Base-by-base conservation (phyloP, 2,888 invertebrate species). In the Drosophila planitibia region DNA sequence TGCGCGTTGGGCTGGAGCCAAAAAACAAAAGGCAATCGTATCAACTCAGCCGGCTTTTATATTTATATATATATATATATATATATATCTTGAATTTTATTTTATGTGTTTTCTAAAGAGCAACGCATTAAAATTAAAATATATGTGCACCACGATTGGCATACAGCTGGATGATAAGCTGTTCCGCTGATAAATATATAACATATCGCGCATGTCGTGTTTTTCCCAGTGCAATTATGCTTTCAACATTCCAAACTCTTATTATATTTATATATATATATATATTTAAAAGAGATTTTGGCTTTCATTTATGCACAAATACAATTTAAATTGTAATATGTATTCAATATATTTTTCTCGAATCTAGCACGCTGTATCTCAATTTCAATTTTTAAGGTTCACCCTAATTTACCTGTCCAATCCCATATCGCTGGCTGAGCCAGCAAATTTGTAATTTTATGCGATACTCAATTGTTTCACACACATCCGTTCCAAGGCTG, bases 1-100 rank as follows among this genome's bases (percentile, higher is more conserved):
- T 89, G 90, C 51, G 49, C 66, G 44, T 82, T 75, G 65, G 89
- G 64, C 68, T 83, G 89, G 53, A 61, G 55, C 77, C 64, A 57
- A 77, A 57, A 60, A 47, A 25, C 47, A 47, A 54, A 25, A 35
- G 32, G n/a, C 37, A 9, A 47, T 35, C 39, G 19, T 37, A 54
- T 25, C 53, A 14, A 32, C 22, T 41, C 70, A 33, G 52, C 57
- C 60, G 9, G 61, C 30, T 76, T 69, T 5, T 54, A 16, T 44
- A 47, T 39, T 32, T 4, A 25, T 53, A 28, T n/a, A 28, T 25
- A 60, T 44, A 28, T 44, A 28, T 25, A 12, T 22, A 6, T 14
- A 9, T 33, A 33, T 37, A 32, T 19, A 39, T 19, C 19, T 28
- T 4, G n/a, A 41, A 41, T n/a, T n/a, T n/a, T 41, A 10, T n/a